These are phyloP conservation scores for Pandion haliaetus DNA, from an alignment of 2,113 vertebrate species.

Conservation along the genomic window DNA sequence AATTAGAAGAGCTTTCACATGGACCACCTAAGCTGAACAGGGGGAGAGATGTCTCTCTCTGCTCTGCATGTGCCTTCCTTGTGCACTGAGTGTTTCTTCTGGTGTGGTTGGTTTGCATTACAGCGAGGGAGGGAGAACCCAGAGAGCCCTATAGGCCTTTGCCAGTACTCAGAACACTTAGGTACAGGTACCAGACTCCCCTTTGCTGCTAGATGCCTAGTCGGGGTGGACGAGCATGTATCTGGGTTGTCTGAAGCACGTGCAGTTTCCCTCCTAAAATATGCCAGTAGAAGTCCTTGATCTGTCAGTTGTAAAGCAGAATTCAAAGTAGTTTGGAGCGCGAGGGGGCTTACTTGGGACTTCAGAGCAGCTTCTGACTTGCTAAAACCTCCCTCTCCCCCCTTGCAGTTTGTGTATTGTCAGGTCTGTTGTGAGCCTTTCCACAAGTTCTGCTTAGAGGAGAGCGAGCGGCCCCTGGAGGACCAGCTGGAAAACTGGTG, in stretches of 20 bases:
- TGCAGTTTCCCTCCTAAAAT: not conserved
- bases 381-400: conserved; percentile 17
- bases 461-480: conserved; percentile 92
- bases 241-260: not conserved
- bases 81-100: not conserved
- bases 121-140: not conserved
- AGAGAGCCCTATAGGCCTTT: not conserved
- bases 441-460: conserved; percentile 97
- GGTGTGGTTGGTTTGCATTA: not conserved
- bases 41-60: not conserved
- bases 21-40: rapidly evolving
- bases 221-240: rapidly evolving
- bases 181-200: too few species aligned
- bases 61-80: not conserved
- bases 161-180: not conserved
- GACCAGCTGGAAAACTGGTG: conserved; percentile 99
- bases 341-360: not conserved
- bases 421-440: conserved; percentile 99
- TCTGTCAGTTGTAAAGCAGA: not conserved
- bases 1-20: not conserved
- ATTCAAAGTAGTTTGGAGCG: not conserved
- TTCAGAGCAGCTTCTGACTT: not conserved
- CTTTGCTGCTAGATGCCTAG: not conserved
- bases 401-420: conserved; percentile 93
- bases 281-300: not conserved